Base-by-base conservation (phyloP, 2,888 invertebrate genomes). In the Steinernema scapterisci region DNA sequence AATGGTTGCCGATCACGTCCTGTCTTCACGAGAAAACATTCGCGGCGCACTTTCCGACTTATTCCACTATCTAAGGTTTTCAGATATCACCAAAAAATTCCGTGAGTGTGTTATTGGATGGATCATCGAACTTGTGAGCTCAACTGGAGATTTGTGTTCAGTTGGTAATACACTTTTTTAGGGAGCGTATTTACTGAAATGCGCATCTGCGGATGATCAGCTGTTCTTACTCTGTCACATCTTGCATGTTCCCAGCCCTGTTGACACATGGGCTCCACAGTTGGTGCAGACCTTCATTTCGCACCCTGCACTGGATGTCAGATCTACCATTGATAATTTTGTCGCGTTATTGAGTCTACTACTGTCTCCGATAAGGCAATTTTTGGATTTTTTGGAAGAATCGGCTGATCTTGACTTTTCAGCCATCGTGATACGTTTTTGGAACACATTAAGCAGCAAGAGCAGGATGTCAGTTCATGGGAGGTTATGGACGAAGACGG, bases 151-250 rank as follows among this genome's bases (percentile, higher is more conserved):
- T 48, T 21, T 54, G 7, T n/a, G 38, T 43, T 5, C 46, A 70
- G 13, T n/a, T 51, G 72, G 13, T 38, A 9, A 23, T 25, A 19
- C 73, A 16, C 25, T 9, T 76, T 38, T 80, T 3, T 78, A 84
- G 84, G 70, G 75, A 0, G 79, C 83, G 38, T 77, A 83, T 1
- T 74, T 87, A 44, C 76, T 82, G 71, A 85, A 84, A 77, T 75
- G 76, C 1, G 80, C 79, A 72, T 77, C 82, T 0, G 72, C 76
- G 3, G 77, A 79, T 16, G 86, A 87, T 74, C 85, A 83, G n/a
- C 76, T 80, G 71, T 86, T 84, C 73, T 19, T 87, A 9, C 71
- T 86, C 13, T 81, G 80, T 46, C 87, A 87, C 70, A 48, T 87
- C 7, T 79, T 87, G 5, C 83, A 87, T 2, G 78, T 80, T 38